Base-by-base conservation (phyloP, 2,113 vertebrate genomes). In the Rhineura floridana region DNA sequence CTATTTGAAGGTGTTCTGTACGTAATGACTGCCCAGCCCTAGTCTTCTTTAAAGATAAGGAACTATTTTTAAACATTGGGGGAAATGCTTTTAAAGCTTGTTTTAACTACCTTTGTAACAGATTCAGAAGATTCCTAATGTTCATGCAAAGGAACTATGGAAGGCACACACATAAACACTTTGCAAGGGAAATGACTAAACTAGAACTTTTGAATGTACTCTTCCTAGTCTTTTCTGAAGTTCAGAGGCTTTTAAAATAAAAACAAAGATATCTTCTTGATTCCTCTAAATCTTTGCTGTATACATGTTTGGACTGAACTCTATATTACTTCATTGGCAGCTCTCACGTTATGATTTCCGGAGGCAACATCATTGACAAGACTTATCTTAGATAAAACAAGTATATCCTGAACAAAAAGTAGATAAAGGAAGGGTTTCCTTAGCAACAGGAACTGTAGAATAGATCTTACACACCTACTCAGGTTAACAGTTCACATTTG, bases 391-490 rank as follows among this genome's bases (percentile, higher is more conserved):
- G 94, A 95, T 96, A 94, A 95, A 94, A 92, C 91, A 91, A 96
- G 84, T 91, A 89, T 46, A 4, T 94, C 95, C 92, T n/a, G 93
- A 95, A 95, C 93, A 94, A 90, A 59, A 59, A 94, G 90, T 92
- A 94, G 94, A 94, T 91, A 95, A 95, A 92, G 93, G 93, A 94
- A 87, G 88, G 33, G 95, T 95, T 94, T 93, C 95, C 81, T 77
- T 96, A 93, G 95, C 93, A 96, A 95, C 95, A 92, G 92, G 91
- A 94, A 94, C 92, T 93, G 91, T 90, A 93, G 94, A 94, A 93
- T 91, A 95, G 95, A 94, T 94, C 93, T 90, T 90, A 59, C 88
- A 95, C 93, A 94, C 94, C 95, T 93, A 96, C 94, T 94, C 93
- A 93, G 78, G 94, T 93, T 88, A 42, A 93, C 93, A 92, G 92